A percentile compares a stretch with the other conserved stretches of the same genome.
Conservation (phyloP, 2,113 vertebrate genomes). For the Donacobius atricapilla region DNA sequence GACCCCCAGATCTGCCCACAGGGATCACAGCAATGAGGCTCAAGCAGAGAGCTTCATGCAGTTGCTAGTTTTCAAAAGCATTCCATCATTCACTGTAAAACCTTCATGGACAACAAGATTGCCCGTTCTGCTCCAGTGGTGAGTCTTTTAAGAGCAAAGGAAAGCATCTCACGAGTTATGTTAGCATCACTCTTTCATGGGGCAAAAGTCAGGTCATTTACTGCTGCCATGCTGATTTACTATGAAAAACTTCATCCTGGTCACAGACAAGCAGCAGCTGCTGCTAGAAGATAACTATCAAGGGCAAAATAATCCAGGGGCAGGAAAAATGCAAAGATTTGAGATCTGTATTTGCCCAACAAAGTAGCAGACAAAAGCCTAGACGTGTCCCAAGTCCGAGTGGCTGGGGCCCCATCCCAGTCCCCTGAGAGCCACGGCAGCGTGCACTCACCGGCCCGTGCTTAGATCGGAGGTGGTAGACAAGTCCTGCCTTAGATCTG, state of each 20-base stretch:
- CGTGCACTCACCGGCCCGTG: slow-evolving; percentile 84
- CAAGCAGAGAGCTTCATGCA: neutral
- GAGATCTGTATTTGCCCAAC: neutral
- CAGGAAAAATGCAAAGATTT: neutral
- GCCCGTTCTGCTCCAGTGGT: neutral
- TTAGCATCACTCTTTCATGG: neutral
- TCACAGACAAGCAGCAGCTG: neutral
- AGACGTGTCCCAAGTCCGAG: accelerated
- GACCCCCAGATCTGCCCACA: neutral
- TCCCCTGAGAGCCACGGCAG: neutral
- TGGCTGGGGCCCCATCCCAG: neutral
- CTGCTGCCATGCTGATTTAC: neutral
- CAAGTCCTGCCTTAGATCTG: slow-evolving; percentile 88
- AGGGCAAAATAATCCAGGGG: neutral
- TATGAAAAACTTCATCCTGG: neutral
- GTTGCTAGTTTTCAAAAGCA: neutral
- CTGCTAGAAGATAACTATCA: neutral
- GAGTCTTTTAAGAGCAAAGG: neutral
- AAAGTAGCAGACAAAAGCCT: neutral
- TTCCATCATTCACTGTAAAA: neutral
- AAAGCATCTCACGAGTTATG: neutral
- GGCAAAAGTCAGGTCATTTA: neutral
- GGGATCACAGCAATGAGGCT: neutral
- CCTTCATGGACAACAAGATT: neutral
- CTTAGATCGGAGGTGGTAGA: slow-evolving; percentile 91